Conservation (phyloP, 37 sponge, comb jelly and placozoan species). For the Tethya wilhelma region DNA sequence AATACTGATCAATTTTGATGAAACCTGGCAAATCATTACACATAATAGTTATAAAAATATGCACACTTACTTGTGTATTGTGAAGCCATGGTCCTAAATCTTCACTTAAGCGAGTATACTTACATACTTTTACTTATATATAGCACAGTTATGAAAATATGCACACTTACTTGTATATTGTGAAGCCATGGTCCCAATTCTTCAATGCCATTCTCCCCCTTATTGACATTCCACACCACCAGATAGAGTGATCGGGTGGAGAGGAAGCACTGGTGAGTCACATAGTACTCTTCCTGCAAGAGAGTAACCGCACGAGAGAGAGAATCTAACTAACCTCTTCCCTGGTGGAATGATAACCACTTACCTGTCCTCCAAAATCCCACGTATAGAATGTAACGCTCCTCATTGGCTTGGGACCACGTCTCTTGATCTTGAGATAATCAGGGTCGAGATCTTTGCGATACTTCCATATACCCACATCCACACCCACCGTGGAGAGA, state of each 20-base stretch:
- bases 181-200: constrained; percentile 83
- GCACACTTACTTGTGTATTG: constrained; percentile 78
- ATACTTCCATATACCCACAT: constrained; percentile 90
- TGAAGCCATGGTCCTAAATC: constrained; percentile 83
- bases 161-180: constrained; percentile 79
- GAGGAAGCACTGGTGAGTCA: constrained; percentile 94
- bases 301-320: background rate
- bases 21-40: no score
- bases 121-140: no score
- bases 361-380: constrained; percentile 96
- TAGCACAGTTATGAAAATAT: background rate
- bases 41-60: background rate
- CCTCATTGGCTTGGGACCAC: constrained; percentile 36
- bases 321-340: no score
- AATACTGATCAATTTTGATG: no score
- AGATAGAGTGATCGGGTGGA: constrained; percentile 88
- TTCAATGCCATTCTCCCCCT: constrained; percentile 81
- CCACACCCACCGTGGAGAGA: constrained; percentile 93
- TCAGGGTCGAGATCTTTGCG: constrained; percentile 71
- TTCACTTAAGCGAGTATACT: no score
- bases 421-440: constrained; percentile 10
- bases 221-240: constrained; percentile 71
- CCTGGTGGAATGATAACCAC: no score
- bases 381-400: constrained; percentile 90
- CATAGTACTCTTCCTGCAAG: constrained; percentile 90